Evolutionary conservation across 1,140 invertebrate genomes (phyloP).

Genomic region (Drosophila navojoa): DNA sequence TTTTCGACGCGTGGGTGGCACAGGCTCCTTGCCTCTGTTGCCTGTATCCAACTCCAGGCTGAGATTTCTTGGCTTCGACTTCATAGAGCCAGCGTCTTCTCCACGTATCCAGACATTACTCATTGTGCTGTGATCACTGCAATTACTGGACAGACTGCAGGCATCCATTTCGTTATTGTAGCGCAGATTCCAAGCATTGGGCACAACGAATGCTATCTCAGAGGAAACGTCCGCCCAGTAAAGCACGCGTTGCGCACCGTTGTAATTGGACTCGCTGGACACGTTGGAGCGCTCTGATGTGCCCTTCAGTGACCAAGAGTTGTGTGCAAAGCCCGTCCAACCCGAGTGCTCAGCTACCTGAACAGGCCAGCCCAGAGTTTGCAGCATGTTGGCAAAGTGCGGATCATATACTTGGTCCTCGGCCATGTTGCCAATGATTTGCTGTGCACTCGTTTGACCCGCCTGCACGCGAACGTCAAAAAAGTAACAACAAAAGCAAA

Average conservation of each 20-base stretch:
- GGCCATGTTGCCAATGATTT: conserved; percentile 93
- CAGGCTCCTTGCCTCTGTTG: conserved; percentile 83
- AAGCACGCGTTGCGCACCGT: conserved; percentile 89
- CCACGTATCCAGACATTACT: conserved; percentile 85
- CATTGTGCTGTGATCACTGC: conserved; percentile 46
- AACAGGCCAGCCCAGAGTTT: conserved; percentile 94
- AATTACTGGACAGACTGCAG: conserved; percentile 82
- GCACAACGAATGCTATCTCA: conserved; percentile 97
- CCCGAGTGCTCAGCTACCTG: conserved; percentile 92
- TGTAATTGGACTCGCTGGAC: conserved; percentile 57
- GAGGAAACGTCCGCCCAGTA: conserved; percentile 98
- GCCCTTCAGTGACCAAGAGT: conserved; percentile 88
- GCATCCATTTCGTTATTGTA: conserved; percentile 83
- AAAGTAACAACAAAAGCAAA: not conserved
- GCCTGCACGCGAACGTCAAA: conserved; percentile 93
- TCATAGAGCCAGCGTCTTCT: conserved; percentile 75
- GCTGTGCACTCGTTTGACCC: conserved; percentile 88
- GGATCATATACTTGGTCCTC: conserved; percentile 85
- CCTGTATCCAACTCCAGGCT: conserved; percentile 87
- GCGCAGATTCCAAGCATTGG: conserved; percentile 86
- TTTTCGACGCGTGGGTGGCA: conserved; percentile 83
- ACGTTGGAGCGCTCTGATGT: conserved; percentile 53
- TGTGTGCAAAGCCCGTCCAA: conserved; percentile 94
- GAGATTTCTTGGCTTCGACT: conserved; percentile 86
- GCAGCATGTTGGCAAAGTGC: conserved; percentile 92